phyloP scores from a whole-genome alignment of 2,888 invertebrate species.

The Drosophila differens region DNA sequence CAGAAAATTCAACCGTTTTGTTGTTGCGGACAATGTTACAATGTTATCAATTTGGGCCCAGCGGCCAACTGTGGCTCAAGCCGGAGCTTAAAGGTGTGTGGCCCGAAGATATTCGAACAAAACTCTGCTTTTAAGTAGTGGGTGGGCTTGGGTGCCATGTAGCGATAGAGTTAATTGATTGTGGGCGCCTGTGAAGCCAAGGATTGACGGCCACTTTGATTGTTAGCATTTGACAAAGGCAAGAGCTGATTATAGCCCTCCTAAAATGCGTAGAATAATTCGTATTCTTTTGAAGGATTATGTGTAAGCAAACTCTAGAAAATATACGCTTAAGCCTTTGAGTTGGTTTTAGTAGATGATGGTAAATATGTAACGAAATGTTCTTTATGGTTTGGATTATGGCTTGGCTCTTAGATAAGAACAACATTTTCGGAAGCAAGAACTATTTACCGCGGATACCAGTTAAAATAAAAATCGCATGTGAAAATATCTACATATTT shows the following conservation, averaged over 20 bases:
- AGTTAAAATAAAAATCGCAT: neutral
- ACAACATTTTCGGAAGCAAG: neutral
- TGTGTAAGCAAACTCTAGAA: neutral
- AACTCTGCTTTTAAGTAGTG: conserved; percentile 19
- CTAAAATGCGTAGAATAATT: conserved; percentile 12
- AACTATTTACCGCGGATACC: neutral
- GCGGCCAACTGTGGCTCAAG: conserved; percentile 53
- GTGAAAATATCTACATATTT: neutral
- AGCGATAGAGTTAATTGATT: conserved; percentile 62
- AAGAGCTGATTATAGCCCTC: conserved; percentile 38
- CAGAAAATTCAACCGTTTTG: conserved; percentile 71
- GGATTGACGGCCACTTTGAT: conserved; percentile 31
- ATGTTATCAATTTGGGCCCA: conserved; percentile 78
- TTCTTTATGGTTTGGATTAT: neutral
- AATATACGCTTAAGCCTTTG: neutral
- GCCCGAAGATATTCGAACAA: conserved; percentile 40
- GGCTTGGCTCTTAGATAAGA: neutral
- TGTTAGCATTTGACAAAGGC: conserved; percentile 31
- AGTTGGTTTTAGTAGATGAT: neutral
- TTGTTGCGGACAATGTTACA: conserved; percentile 68
- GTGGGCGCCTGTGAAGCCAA: conserved; percentile 20
- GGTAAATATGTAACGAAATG: neutral
- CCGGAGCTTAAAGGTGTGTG: conserved; percentile 50
- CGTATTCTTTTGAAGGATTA: conserved; percentile 30
- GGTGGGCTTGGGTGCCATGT: conserved; percentile 10